A percentile compares a stretch with the other conserved stretches of the same genome.
These are phyloP conservation scores for Synergus itoensis DNA, from an alignment of 2,888 invertebrate species.

Conservation along the genomic window DNA sequence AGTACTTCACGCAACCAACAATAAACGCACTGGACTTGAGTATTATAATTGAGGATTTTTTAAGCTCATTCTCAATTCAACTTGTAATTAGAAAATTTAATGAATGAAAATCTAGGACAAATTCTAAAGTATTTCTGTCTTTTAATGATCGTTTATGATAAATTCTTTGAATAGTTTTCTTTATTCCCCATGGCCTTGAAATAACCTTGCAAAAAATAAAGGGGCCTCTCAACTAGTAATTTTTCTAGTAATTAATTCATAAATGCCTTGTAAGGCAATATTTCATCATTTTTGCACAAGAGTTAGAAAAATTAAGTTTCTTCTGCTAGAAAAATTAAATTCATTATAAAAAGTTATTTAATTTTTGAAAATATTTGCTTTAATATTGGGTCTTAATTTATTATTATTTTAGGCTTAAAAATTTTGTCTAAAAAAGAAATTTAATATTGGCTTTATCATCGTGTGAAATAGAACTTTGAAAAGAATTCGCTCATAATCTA, in stretches of 20 bases:
- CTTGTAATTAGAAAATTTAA: neutral
- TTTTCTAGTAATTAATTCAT: slow-evolving; percentile 6
- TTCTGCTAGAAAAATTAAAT: no score
- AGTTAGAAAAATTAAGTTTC: no score
- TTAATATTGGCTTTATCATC: neutral
- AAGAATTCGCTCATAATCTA: neutral
- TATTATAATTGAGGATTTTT: slow-evolving; percentile 1
- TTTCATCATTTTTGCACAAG: neutral
- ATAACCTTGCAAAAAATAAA: neutral
- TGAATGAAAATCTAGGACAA: neutral
- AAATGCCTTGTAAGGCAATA: neutral
- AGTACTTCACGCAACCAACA: neutral
- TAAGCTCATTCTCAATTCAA: neutral
- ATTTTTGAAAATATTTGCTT: neutral
- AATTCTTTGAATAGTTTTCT: neutral
- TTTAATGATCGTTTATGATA: neutral
- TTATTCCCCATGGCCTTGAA: no score
- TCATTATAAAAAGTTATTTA: neutral
- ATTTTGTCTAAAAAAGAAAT: neutral
- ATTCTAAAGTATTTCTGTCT: neutral
- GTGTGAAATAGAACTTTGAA: neutral
- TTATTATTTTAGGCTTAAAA: no score
- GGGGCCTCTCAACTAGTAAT: neutral
- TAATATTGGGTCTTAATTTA: no score
- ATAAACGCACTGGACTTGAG: neutral